Evolutionary conservation across 2,797 vertebrate species (phyloP).

Genomic region (Rousettus madagascariensis): DNA sequence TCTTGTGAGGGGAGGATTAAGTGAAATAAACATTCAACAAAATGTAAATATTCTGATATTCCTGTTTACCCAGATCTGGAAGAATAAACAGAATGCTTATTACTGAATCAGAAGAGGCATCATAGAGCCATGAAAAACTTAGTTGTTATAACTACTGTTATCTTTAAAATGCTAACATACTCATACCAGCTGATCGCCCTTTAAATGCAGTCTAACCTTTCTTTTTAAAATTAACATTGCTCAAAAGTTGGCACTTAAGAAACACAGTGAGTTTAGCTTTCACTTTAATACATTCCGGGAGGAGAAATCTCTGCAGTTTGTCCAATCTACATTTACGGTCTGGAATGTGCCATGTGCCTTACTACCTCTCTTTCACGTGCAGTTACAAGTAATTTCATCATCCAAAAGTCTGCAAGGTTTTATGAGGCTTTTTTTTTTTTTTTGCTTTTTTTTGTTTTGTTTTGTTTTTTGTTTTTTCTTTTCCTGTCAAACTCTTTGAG

Average conservation of each 20-base stretch:
- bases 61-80: neutral
- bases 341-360: neutral
- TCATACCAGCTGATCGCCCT: neutral
- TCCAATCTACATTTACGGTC: neutral
- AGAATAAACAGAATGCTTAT: slow-evolving; percentile 15
- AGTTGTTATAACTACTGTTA: neutral
- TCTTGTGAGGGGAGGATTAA: neutral
- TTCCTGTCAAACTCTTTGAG: slow-evolving; percentile 74
- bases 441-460: neutral
- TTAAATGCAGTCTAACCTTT: neutral
- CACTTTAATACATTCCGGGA: neutral
- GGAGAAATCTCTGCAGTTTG: neutral
- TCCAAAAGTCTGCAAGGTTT: neutral
- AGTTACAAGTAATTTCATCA: slow-evolving; percentile 47
- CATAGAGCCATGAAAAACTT: neutral
- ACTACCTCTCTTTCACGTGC: neutral
- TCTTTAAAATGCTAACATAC: neutral
- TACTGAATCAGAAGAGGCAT: neutral
- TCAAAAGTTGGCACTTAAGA: neutral
- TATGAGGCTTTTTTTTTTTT: neutral
- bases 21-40: neutral
- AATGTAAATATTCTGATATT: neutral
- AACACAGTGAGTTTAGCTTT: neutral
- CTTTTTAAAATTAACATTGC: slow-evolving; percentile 10
- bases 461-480: neutral